phyloP scores from a whole-genome alignment of 2,113 vertebrate species.

The Natator depressus region DNA sequence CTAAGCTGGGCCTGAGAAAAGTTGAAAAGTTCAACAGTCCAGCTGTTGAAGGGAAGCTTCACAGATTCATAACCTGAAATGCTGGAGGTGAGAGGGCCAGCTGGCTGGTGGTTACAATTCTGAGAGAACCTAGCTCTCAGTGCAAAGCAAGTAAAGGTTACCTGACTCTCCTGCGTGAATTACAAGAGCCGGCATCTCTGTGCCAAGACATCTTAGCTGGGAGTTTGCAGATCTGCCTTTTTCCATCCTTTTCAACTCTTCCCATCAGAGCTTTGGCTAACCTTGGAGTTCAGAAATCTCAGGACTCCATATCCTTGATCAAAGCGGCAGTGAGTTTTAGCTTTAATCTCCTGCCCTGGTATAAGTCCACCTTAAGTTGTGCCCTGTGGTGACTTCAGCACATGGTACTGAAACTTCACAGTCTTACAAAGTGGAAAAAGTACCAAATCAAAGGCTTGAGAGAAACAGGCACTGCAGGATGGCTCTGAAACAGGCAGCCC shows the following conservation, averaged over 20 bases:
- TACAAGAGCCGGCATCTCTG: neutral
- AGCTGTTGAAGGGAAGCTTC: neutral
- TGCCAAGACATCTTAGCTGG: accelerated
- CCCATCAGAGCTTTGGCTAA: accelerated
- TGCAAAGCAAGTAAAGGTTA: neutral
- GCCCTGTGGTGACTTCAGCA: neutral
- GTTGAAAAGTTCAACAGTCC: neutral
- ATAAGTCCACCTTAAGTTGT: neutral
- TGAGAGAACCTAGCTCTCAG: neutral
- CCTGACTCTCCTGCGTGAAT: accelerated
- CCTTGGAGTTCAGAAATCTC: neutral
- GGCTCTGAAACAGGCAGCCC: accelerated
- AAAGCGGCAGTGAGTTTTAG: neutral
- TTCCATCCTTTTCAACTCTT: neutral
- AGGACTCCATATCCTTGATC: neutral
- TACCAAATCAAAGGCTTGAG: neutral
- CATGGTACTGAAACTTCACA: accelerated
- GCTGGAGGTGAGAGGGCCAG: neutral
- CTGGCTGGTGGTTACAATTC: neutral
- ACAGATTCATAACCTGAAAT: neutral
- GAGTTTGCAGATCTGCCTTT: accelerated
- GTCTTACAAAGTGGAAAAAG: neutral
- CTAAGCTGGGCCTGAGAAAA: neutral
- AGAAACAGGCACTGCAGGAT: neutral
- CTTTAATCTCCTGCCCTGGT: neutral